phyloP scores from a whole-genome alignment of 2,113 vertebrate genomes.

The Tetrax tetrax region DNA sequence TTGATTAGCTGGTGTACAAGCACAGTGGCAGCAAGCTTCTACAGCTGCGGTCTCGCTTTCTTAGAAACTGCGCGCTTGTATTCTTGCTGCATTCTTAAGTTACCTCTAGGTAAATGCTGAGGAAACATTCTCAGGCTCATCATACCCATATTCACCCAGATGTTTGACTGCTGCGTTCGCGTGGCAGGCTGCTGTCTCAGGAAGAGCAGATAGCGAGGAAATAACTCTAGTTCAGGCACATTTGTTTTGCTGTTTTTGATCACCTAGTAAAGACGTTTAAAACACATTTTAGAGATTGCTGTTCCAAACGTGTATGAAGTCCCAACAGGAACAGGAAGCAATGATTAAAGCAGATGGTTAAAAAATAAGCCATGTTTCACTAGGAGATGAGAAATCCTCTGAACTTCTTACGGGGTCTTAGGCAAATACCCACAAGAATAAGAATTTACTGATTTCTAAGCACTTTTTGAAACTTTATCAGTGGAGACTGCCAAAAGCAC shows the following conservation, averaged over 20 bases:
- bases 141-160: constrained; percentile 99
- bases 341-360: not conserved
- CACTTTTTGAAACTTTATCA: not conserved
- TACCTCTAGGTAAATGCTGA: constrained; percentile 95
- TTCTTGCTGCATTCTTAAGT: constrained; percentile 99
- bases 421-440: not conserved
- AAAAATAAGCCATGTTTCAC: not conserved
- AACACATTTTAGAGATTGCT: not conserved
- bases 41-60: constrained; percentile 17
- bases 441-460: not conserved
- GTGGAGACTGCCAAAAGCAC: not conserved
- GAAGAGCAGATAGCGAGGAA: constrained; percentile 94
- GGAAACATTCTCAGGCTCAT: constrained; percentile 98
- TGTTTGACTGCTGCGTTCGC: constrained; percentile 95
- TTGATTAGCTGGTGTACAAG: constrained; percentile 33
- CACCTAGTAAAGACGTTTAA: constrained; percentile 75
- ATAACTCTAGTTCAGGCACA: constrained; percentile 89
- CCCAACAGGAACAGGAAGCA: not conserved
- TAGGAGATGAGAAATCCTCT: not conserved
- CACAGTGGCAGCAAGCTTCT: constrained; percentile 60
- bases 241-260: constrained; percentile 86
- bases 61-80: constrained; percentile 47
- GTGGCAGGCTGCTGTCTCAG: constrained; percentile 93
- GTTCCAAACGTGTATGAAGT: not conserved
- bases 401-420: not conserved